Evolutionary conservation across 1,140 invertebrate genomes (phyloP), one percentile per base, ranked within the genome.

Genomic region (Arion vulgaris): DNA sequence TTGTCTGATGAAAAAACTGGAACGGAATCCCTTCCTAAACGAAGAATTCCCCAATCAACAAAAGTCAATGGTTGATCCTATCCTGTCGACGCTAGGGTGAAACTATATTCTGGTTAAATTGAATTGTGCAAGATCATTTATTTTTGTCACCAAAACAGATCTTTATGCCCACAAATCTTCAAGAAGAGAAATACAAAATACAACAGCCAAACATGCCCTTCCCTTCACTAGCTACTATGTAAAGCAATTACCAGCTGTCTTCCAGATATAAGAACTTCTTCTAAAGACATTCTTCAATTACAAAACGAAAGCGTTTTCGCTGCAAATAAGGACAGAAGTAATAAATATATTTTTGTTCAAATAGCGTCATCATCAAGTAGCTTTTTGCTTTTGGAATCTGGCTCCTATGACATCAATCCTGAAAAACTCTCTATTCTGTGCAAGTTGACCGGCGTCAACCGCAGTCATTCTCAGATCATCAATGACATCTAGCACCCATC

Each of bases 111-210:
- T 66, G 62, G 32, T 32, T 41, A 72, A 72, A 72, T 72, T 72
- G 71, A 72, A 26, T 38, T 23, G 9, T n/a, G 23, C 36, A 72
- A 72, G 15, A 72, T 72, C 39, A 72, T 72, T 72, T 72, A 72
- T 72, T 72, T 72, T 39, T 72, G 71, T 72, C 71, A 66, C 32
- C 62, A 66, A 32, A 66, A 66, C 62, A 66, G 28, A 66, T 66
- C 62, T 32, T 7, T 32, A 28, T 2, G 28, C 32, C 28, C 9
- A 32, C 0, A n/a, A 41, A 66, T 34, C 34, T 34, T 19, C 34
- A 34, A 5, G 49, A 28, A 26, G 7, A 26, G 57, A 66, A 41
- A 66, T 53, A 79, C 32, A 68, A 39, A 79, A 38, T 19, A 66
- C 32, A 4, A 38, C 7, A n/a, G 15, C 23, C 2, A 23, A 57